phyloP scores from a whole-genome alignment of 2,797 vertebrate genomes.

The Cyprinella venusta region DNA sequence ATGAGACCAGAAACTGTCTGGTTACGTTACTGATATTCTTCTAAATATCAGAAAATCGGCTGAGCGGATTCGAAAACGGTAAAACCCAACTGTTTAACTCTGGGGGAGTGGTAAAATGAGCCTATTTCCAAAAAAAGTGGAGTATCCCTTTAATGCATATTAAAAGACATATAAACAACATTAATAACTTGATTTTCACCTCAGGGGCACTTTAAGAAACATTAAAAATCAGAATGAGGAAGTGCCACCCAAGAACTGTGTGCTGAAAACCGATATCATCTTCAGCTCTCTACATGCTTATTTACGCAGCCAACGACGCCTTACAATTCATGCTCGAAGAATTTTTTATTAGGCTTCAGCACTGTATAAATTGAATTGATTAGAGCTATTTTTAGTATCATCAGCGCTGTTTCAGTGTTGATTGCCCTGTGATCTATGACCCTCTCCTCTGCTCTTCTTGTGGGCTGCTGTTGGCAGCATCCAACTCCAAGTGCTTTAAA shows the following conservation, averaged over 20 bases:
- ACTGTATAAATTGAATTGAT: constrained; percentile 20
- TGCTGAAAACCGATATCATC: constrained; percentile 24
- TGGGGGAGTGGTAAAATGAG: too few species aligned
- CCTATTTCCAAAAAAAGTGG: too few species aligned
- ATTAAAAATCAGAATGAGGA: background rate
- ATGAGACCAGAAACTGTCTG: too few species aligned
- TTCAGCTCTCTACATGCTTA: background rate
- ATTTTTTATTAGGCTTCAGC: constrained; percentile 8
- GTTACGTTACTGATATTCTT: too few species aligned
- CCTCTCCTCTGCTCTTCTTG: constrained; percentile 31
- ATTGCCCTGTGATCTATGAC: constrained; percentile 31
- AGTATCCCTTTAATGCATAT: too few species aligned
- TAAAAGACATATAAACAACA: too few species aligned
- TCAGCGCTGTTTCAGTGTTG: constrained; percentile 22
- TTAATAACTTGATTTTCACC: too few species aligned
- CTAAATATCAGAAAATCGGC: too few species aligned
- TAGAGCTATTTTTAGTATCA: constrained; percentile 32
- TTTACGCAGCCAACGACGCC: background rate
- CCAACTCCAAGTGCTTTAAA: constrained; percentile 54
- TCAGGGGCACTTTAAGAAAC: background rate
- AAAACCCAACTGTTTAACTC: too few species aligned
- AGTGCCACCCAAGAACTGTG: background rate
- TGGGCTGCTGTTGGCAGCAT: constrained; percentile 52
- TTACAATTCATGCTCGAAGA: constrained; percentile 3
- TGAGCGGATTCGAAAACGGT: too few species aligned